Evolutionary conservation across 2,113 vertebrate genomes (phyloP).

Genomic region (Halichoeres trimaculatus): DNA sequence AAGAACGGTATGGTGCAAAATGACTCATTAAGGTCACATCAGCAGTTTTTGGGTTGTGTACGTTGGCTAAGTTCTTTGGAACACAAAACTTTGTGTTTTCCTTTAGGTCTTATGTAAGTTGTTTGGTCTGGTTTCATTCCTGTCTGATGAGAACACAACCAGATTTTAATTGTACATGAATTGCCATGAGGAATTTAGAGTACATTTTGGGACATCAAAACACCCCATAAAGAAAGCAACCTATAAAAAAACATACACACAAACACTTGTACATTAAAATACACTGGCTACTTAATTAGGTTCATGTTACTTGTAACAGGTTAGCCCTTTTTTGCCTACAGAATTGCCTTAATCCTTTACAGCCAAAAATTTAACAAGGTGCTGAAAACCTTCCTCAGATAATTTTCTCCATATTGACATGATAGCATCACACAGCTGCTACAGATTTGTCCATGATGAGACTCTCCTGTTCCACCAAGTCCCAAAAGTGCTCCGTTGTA

Average conservation of each 20-base stretch:
- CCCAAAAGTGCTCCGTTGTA: no score
- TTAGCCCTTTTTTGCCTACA: no score
- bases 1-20: not conserved
- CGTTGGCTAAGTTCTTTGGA: not conserved
- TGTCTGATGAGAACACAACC: not conserved
- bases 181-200: not conserved
- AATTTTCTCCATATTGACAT: no score
- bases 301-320: no score
- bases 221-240: not conserved
- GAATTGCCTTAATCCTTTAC: no score
- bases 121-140: conserved; percentile 11
- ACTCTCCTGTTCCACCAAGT: no score
- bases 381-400: no score
- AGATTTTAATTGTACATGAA: not conserved
- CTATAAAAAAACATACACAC: not conserved
- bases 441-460: no score
- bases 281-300: not conserved
- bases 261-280: not conserved
- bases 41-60: not conserved
- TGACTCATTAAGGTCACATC: not conserved
- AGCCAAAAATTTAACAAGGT: no score
- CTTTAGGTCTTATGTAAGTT: not conserved
- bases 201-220: not conserved
- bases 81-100: not conserved
- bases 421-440: no score